Conservation (phyloP, 2,797 vertebrate species). For the Esox lucius region DNA sequence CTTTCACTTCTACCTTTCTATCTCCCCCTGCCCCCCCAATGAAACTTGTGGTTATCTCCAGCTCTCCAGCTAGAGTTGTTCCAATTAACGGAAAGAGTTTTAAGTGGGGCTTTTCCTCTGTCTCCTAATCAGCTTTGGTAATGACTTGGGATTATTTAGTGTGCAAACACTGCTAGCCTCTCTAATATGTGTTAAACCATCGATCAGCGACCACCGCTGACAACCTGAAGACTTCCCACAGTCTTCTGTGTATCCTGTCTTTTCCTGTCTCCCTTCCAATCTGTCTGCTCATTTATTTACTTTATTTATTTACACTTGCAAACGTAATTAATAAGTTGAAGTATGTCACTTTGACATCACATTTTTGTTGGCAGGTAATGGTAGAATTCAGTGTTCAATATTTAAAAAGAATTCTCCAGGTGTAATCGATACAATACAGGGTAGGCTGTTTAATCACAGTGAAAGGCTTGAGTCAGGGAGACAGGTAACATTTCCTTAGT, state of each 20-base stretch:
- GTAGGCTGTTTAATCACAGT: background rate
- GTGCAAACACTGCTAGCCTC: conserved; percentile 53
- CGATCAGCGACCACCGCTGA: conserved; percentile 42
- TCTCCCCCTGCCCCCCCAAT: background rate
- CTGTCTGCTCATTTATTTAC: background rate
- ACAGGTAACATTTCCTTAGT: conserved; percentile 13
- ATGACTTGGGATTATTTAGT: conserved; percentile 59
- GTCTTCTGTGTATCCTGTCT: conserved; percentile 29
- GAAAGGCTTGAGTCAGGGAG: background rate
- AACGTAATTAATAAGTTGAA: background rate
- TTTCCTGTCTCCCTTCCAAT: conserved; percentile 2
- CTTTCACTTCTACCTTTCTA: background rate
- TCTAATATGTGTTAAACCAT: conserved; percentile 54
- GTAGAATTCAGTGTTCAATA: conserved; percentile 21
- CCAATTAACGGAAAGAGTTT: conserved; percentile 49
- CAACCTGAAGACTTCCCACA: conserved; percentile 35
- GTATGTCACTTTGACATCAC: conserved; percentile 14
- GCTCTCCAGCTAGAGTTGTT: conserved; percentile 24
- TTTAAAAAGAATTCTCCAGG: conserved; percentile 2
- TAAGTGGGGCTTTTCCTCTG: conserved; percentile 32
- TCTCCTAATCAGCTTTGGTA: conserved; percentile 49
- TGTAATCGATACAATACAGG: background rate
- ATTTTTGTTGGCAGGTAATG: no score
- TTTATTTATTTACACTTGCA: no score
- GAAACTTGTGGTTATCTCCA: conserved; percentile 7